Conservation (phyloP, 2,888 invertebrate species). For the Scaptomyza reducta region DNA sequence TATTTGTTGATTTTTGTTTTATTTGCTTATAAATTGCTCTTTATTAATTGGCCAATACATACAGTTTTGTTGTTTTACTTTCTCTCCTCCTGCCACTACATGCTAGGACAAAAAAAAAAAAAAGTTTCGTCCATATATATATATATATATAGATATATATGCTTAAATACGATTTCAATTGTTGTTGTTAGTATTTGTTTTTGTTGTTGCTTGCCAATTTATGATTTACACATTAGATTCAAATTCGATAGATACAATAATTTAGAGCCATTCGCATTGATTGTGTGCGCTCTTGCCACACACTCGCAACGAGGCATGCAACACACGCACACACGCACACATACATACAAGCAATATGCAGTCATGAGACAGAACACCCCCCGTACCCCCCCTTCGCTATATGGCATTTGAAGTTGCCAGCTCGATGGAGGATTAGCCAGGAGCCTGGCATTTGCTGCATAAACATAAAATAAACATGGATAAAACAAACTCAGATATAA, state of each 20-base stretch:
- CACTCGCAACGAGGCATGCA: constrained; percentile 1
- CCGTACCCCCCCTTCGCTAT: neutral
- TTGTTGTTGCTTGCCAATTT: constrained; percentile 35
- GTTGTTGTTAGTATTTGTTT: constrained; percentile 5
- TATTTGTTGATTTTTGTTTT: constrained; percentile 37
- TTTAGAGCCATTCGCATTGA: constrained; percentile 55
- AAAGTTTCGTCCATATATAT: constrained; percentile 15
- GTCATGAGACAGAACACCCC: neutral
- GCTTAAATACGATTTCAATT: constrained; percentile 39
- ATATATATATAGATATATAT: constrained; percentile 39
- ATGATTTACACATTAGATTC: constrained; percentile 73
- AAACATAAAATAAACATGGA: constrained; percentile 60
- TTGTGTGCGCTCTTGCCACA: constrained; percentile 22
- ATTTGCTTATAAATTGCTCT: constrained; percentile 61
- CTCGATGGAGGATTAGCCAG: constrained; percentile 45
- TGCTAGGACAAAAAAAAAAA: constrained; percentile 51
- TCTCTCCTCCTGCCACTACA: constrained; percentile 31
- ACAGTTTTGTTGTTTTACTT: constrained; percentile 2
- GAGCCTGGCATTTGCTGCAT: constrained; percentile 42
- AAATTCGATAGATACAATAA: constrained; percentile 71
- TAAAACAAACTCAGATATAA: constrained; percentile 53
- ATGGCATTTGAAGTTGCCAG: constrained; percentile 1
- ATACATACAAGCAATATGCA: neutral
- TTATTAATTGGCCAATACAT: constrained; percentile 73
- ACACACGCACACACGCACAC: neutral